Evolutionary conservation across 2,888 invertebrate genomes (phyloP), one percentile per base, ranked within the genome.

Genomic region (Conops quadrifasciatus): DNA sequence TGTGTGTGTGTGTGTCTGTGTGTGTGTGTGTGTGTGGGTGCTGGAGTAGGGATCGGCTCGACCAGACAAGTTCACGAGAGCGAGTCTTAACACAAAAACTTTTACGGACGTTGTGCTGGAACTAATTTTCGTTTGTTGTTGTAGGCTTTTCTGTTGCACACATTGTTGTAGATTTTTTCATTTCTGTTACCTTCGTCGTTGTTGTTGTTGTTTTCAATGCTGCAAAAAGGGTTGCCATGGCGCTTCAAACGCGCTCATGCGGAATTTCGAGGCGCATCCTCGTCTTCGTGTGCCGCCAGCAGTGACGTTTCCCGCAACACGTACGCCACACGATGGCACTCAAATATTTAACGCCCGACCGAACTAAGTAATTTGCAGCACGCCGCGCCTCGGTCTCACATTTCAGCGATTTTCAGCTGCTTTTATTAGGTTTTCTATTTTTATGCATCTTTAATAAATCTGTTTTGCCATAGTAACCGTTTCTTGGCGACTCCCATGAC

Each of bases 251-350:
- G 58, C 36, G 28, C 24, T 36, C n/a, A 60, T 59, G 67, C 45
- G 7, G 60, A 67, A 53, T 21, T 36, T 43, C 26, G n/a, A 28
- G 49, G 19, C 62, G 26, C 28, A 53, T 66, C 51, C n/a, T 53
- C 49, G 59, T 59, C 43, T 19, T 43, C 19, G 1, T n/a, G 36
- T 62, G n/a, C 36, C 13, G 36, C 13, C 56, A n/a, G 13, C n/a
- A 30, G 36, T 13, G 51, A 19, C 64, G 26, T n/a, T 30, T 51
- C 26, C 49, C 67, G 49, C 59, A 26, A 81, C 21, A 53, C 82
- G 80, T 79, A 78, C 77, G n/a, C n/a, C n/a, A n/a, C n/a, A n/a
- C n/a, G 81, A 79, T 78, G 80, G 78, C 81, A 82, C 82, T 82
- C 81, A 82, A 82, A 81, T 80, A 82, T 82, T 82, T 81, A 82